phyloP scores from a whole-genome alignment of 2,113 vertebrate species.

The Zosterops lateralis region DNA sequence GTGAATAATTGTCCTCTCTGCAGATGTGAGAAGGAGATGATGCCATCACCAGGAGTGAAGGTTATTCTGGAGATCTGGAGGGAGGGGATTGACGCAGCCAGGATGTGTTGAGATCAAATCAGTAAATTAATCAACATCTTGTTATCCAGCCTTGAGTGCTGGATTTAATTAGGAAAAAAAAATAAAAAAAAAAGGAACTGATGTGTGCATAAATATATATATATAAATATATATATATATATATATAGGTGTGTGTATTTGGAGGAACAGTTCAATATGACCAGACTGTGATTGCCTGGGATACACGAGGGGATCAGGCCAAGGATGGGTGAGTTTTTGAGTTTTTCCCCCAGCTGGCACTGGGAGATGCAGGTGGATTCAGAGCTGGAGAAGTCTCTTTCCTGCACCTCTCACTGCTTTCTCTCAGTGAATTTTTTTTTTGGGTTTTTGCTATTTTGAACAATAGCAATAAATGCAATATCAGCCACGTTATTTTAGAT shows the following conservation, averaged over 20 bases:
- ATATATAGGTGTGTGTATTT: background rate
- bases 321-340: background rate
- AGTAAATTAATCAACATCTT: slow-evolving; percentile 47
- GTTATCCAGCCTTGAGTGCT: background rate
- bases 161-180: background rate
- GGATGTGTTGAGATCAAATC: slow-evolving; percentile 24
- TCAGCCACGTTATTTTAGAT: background rate
- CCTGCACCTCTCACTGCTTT: background rate
- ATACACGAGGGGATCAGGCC: background rate
- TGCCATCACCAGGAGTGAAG: background rate
- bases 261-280: background rate
- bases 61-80: slow-evolving; percentile 25
- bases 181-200: background rate
- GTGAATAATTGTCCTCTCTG: slow-evolving; percentile 22
- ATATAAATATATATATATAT: no score
- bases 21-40: background rate
- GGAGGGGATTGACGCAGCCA: slow-evolving; percentile 23
- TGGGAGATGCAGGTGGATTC: background rate
- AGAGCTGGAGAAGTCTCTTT: background rate
- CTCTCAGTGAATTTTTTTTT: fast-evolving
- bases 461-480: background rate
- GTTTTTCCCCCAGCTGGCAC: background rate
- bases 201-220: no score
- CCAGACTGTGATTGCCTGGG: background rate
- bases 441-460: background rate